Evolutionary conservation across 2,888 invertebrate genomes (phyloP), one percentile per base, ranked within the genome.

Genomic region (Pandemis heparana): DNA sequence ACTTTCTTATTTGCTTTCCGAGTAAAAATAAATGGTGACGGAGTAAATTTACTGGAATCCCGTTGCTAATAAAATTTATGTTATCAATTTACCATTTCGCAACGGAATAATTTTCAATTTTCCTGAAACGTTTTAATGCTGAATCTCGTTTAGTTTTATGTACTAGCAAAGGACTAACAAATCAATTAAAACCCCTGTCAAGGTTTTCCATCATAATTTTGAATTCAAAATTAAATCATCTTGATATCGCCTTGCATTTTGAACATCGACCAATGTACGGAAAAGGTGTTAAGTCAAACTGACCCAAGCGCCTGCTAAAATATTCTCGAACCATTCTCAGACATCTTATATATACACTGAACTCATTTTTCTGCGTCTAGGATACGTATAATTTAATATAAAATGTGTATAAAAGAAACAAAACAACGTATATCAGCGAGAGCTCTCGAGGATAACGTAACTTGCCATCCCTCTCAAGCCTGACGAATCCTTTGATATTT

Each of bases 401-500:
- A 63, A 32, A 46, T 46, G 46, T 46, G 60, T 63, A 63, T 63
- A 71, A 71, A 32, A 59, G 39, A 70, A 70, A 46, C 66, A 79
- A 83, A 84, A 86, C 84, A 82, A 85, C 83, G 82, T 83, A 81
- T 83, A 81, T 79, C 77, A 64, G 67, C 76, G 76, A 84, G 85
- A 87, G 82, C 85, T 83, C 78, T 78, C 51, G 73, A 78, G 87
- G 87, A 87, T 89, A 85, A 85, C 79, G 82, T 82, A 85, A 83
- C 82, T 82, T 78, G 83, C 79, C 77, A 80, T 80, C 78, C 84
- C 82, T 81, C 81, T 77, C 75, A 77, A 78, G 80, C 75, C 84
- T 85, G 87, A 85, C 83, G 84, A 86, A 87, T 87, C 87, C 87
- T 91, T 89, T 91, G 89, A 90, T 88, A 88, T 86, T 86, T 89